A percentile compares a stretch with the other conserved stretches of the same genome.
Evolutionary conservation across 2,113 vertebrate species (phyloP).

Genomic region (Lanius ludovicianus): DNA sequence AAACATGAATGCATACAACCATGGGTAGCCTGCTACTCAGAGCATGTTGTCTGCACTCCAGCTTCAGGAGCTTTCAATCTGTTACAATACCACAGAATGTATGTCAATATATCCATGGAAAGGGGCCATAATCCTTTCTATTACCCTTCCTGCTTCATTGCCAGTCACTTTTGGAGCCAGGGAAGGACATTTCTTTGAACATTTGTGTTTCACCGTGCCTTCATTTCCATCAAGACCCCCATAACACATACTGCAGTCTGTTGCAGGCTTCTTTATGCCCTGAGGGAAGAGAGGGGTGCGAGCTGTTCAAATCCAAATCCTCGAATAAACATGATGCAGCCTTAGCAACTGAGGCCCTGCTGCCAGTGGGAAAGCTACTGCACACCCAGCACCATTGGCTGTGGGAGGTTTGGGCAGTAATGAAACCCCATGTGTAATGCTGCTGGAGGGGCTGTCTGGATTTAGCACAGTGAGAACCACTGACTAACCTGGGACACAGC

Average conservation of each 20-base stretch:
- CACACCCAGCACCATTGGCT: background rate
- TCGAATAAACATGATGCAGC: background rate
- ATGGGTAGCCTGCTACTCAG: background rate
- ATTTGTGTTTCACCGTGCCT: conserved; percentile 27
- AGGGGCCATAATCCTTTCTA: conserved; percentile 23
- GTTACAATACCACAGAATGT: conserved; percentile 20
- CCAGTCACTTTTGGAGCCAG: conserved; percentile 23
- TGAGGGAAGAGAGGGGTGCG: conserved; percentile 13
- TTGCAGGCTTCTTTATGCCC: conserved; percentile 45
- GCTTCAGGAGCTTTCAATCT: conserved; percentile 22
- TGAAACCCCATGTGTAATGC: background rate
- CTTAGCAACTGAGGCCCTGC: background rate
- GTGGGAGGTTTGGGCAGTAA: background rate
- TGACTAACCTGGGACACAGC: background rate
- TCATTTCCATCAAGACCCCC: conserved; percentile 45
- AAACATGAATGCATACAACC: background rate
- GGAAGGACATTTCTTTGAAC: conserved; percentile 36
- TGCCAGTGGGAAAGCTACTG: background rate
- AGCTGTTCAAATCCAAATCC: conserved; percentile 47
- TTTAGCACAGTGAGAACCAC: accelerated
- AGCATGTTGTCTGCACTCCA: conserved; percentile 2
- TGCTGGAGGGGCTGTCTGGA: background rate
- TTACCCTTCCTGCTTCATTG: conserved; percentile 17
- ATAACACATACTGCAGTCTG: conserved; percentile 59
- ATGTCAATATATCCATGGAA: conserved; percentile 48